phyloP scores from a whole-genome alignment of 2,113 vertebrate genomes.

The human (Homo sapiens) region DNA sequence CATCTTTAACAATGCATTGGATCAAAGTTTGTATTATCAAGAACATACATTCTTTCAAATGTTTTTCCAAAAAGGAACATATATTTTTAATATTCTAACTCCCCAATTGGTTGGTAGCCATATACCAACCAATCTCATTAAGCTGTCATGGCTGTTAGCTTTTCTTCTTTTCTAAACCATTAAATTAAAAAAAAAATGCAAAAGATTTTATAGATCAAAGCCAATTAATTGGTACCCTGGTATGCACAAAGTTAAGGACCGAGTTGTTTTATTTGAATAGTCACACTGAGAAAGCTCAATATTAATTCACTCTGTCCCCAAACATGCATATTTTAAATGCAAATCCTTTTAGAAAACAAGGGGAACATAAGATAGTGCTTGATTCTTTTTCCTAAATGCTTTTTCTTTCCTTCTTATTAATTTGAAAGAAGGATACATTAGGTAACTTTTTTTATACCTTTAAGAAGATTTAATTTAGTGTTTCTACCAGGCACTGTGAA shows the following conservation, averaged over 20 bases:
- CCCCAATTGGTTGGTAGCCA: neutral
- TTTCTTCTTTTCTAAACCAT: constrained; percentile 12
- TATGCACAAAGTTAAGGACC: neutral
- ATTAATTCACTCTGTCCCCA: neutral
- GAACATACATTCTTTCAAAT: neutral
- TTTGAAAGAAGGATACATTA: neutral
- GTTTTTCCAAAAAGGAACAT: neutral
- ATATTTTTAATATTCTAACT: neutral
- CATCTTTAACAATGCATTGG: neutral
- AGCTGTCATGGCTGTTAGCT: neutral
- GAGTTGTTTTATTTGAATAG: neutral
- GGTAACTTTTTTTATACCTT: neutral
- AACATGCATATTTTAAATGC: neutral
- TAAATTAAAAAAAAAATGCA: neutral
- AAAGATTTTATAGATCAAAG: constrained; percentile 15
- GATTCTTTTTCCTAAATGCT: neutral
- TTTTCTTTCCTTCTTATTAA: neutral
- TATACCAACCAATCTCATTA: constrained; percentile 2
- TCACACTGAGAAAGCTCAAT: neutral
- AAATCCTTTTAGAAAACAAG: neutral
- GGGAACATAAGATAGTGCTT: neutral
- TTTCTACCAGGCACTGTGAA: neutral
- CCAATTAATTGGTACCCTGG: constrained; percentile 21
- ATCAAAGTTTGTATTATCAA: neutral
- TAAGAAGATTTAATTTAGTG: neutral